phyloP scores from a whole-genome alignment of 1,140 invertebrate genomes.

The Gryllus bimaculatus region DNA sequence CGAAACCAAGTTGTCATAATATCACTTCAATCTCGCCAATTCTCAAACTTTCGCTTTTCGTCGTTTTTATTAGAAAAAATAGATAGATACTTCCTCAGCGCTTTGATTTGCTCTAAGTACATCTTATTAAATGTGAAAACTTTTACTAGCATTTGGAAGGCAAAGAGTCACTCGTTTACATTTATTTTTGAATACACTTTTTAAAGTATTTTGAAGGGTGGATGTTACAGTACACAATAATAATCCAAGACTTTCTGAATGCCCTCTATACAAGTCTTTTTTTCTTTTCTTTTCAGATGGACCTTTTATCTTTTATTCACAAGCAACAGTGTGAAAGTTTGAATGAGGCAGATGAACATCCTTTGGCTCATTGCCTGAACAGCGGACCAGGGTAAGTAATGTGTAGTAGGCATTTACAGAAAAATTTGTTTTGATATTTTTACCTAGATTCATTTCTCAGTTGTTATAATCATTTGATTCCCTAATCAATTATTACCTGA shows the following conservation, averaged over 20 bases:
- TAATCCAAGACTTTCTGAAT: background rate
- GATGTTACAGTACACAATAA: background rate
- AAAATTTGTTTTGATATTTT: background rate
- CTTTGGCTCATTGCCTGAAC: slow-evolving; percentile 62
- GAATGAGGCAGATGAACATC: slow-evolving; percentile 92
- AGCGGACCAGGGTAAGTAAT: slow-evolving; percentile 45
- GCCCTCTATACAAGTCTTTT: background rate
- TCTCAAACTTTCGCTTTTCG: too few relatives aligned
- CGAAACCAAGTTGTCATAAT: too few relatives aligned
- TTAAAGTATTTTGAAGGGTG: background rate
- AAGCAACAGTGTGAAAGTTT: slow-evolving; percentile 90
- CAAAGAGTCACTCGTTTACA: too few relatives aligned
- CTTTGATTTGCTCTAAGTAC: too few relatives aligned
- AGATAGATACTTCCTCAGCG: too few relatives aligned
- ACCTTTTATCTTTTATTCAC: slow-evolving; percentile 74
- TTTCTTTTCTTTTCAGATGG: slow-evolving; percentile 56
- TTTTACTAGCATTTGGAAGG: too few relatives aligned
- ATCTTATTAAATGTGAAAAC: too few relatives aligned
- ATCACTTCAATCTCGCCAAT: too few relatives aligned
- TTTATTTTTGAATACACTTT: too few relatives aligned
- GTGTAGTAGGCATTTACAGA: too few relatives aligned
- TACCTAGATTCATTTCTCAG: background rate
- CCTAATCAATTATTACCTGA: background rate
- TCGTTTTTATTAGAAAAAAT: too few relatives aligned
- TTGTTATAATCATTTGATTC: background rate